Percentiles rank a stretch among this genome's conserved stretches.
phyloP scores from a whole-genome alignment of 2,797 vertebrate species.

The Falco peregrinus region DNA sequence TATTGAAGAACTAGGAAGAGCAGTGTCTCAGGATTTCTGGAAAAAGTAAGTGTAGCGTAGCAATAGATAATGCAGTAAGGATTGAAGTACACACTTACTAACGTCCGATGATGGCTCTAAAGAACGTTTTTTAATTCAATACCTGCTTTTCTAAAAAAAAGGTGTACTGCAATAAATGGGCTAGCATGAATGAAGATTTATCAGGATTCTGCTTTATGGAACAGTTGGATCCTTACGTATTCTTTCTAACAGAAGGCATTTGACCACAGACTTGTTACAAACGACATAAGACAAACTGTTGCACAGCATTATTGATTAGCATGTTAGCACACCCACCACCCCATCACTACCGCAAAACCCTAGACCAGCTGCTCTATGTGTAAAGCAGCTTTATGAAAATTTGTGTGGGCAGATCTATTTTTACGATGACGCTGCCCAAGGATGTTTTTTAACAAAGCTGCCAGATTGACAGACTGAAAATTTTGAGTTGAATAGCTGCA shows the following conservation, averaged over 20 bases:
- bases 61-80: background rate
- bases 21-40: background rate
- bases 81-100: background rate
- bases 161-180: background rate
- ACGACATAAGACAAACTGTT: background rate
- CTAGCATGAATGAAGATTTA: background rate
- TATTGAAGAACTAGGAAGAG: background rate
- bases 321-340: background rate
- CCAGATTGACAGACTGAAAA: background rate
- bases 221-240: background rate
- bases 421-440: background rate
- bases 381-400: background rate
- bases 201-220: background rate
- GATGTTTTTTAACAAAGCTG: background rate
- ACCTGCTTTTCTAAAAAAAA: background rate
- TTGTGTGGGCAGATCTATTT: background rate
- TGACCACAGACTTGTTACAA: background rate
- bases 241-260: background rate
- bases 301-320: background rate
- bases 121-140: background rate
- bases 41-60: background rate
- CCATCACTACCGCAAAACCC: background rate
- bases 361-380: accelerated
- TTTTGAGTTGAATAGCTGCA: background rate
- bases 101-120: background rate